Base-by-base conservation (phyloP, 2,797 vertebrate species). In the Trichosurus vulpecula region DNA sequence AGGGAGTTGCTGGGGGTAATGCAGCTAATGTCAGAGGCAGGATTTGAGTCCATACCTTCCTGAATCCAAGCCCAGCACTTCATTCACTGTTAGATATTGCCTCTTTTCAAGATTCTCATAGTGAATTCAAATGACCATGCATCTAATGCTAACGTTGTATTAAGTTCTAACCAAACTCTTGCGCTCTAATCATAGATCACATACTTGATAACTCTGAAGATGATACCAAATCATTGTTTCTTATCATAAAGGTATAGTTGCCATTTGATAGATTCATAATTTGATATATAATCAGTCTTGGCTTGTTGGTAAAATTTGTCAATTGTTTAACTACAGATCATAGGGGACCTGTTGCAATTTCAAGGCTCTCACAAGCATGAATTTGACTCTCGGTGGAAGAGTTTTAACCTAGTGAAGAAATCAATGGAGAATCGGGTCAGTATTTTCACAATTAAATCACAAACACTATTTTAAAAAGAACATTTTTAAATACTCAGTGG, bases 401-500 rank as follows among this genome's bases (percentile, higher is more conserved):
- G 99, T 98, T 99, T 99, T 98, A 99, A 99, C 96, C 98, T 99
- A 95, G 99, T 99, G 97, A 99, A 99, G 98, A 99, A 99, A 98
- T 99, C 99, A 25, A 99, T 99, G 99, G 99, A 99, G 98, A 99
- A 99, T 98, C 98, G 99, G 99, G 99, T 99, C 90, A 99, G 99
- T 98, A 95, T 95, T 92, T 94, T 97, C 58, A 92, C 95, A 87
- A 96, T 41, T 94, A 90, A 97, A 94, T 27, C 96, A 89, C 97
- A 47, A 96, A 90, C 96, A 95, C 11, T 97, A 93, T 97, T 92
- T 1, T 52, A 92, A 57, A 11, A 74, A 41, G 55, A 10, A 13
- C 93, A 35, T 87, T 52, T 95, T 9, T 25, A 90, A 66, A 57
- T 81, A 41, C 27, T 95, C 66, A 90, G 35, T 29, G 94, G 27